These are phyloP conservation scores for Tortrix viridana DNA, from an alignment of 2,888 invertebrate species.

Conservation along the genomic window DNA sequence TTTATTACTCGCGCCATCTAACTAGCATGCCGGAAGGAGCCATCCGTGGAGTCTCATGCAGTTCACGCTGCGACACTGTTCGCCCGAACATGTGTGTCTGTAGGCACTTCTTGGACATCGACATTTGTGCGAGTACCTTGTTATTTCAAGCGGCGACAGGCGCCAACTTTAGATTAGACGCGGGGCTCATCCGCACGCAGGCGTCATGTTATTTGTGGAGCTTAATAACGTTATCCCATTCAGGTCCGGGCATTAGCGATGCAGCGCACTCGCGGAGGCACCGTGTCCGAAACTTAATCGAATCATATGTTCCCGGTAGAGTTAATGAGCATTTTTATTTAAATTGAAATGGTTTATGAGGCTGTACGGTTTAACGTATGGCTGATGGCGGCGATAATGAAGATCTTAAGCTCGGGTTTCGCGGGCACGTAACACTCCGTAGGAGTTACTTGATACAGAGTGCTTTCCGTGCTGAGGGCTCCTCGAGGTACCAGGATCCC, in stretches of 20 bases:
- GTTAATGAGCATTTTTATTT: conserved; percentile 53
- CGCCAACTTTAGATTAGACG: conserved; percentile 75
- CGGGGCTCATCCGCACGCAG: conserved; percentile 74
- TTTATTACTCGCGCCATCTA: conserved; percentile 63
- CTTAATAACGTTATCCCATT: conserved; percentile 67
- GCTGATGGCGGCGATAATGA: conserved; percentile 67
- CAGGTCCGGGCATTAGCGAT: conserved; percentile 52
- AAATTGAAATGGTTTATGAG: conserved; percentile 60
- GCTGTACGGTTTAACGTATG: conserved; percentile 53
- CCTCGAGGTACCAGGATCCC: conserved; percentile 17
- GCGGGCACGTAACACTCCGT: conserved; percentile 60
- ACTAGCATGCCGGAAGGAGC: conserved; percentile 55
- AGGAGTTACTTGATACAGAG: conserved; percentile 46
- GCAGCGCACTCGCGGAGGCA: conserved; percentile 26
- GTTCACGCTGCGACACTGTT: conserved; percentile 8
- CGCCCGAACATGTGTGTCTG: conserved; percentile 34
- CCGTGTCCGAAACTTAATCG: conserved; percentile 39
- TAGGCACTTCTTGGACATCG: conserved; percentile 59
- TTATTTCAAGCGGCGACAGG: conserved; percentile 72
- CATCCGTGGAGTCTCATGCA: conserved; percentile 20
- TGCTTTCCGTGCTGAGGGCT: conserved; percentile 26
- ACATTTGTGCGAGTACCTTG: conserved; percentile 63
- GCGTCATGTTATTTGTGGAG: conserved; percentile 73
- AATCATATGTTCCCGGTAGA: conserved; percentile 45
- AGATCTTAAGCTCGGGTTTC: conserved; percentile 69